A percentile compares a stretch with the other conserved stretches of the same genome.
Evolutionary conservation across 2,888 invertebrate species (phyloP).

Genomic region (Ephialtes manifestator): DNA sequence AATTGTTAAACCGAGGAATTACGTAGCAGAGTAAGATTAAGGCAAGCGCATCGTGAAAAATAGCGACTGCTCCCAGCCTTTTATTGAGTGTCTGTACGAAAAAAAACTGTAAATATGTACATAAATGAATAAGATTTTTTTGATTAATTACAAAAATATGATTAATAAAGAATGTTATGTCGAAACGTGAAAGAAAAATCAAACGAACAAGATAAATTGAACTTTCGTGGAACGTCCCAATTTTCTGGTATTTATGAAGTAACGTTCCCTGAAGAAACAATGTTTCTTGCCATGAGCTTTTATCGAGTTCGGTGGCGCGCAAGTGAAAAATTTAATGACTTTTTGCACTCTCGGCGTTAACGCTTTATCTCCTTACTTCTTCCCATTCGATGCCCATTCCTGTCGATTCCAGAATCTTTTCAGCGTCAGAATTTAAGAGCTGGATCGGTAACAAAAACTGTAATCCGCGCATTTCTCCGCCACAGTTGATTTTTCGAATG

Average conservation of each 20-base stretch:
- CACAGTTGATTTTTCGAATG: no score
- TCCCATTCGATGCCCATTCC: constrained; percentile 92
- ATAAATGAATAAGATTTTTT: constrained; percentile 73
- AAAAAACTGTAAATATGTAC: constrained; percentile 81
- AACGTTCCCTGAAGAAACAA: constrained; percentile 90
- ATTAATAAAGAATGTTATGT: constrained; percentile 67
- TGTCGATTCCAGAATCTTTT: constrained; percentile 91
- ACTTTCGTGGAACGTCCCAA: constrained; percentile 83
- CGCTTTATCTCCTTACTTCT: constrained; percentile 87
- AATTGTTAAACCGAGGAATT: constrained; percentile 75
- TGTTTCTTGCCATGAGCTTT: constrained; percentile 87
- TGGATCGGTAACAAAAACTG: no score
- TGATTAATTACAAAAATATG: constrained; percentile 61
- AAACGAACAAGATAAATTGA: constrained; percentile 18
- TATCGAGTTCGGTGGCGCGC: constrained; percentile 76
- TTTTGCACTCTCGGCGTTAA: constrained; percentile 81
- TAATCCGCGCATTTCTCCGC: no score
- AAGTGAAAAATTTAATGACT: constrained; percentile 88
- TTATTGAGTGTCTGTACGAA: constrained; percentile 47
- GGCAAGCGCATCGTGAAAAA: neutral
- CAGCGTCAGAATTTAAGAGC: constrained; percentile 97
- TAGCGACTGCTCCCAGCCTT: constrained; percentile 46
- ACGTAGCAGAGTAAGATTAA: constrained; percentile 41
- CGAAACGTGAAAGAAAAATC: constrained; percentile 43
- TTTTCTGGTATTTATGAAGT: constrained; percentile 87